Conservation (phyloP, 1,140 invertebrate genomes). For the Solenopsis fugax region DNA sequence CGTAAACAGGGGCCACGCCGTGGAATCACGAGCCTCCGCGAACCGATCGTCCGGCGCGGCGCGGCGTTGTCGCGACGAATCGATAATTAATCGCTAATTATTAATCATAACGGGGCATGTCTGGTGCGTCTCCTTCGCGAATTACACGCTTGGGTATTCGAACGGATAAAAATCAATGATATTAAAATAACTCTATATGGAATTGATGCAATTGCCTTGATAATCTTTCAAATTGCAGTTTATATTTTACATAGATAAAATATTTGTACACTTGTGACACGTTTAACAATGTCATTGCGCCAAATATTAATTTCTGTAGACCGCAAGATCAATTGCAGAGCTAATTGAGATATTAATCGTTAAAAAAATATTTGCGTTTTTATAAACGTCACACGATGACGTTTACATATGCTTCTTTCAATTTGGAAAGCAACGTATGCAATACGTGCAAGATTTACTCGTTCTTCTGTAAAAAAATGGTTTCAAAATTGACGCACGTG, state of each 20-base stretch:
- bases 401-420: background rate
- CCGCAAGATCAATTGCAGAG: background rate
- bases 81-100: constrained; percentile 73
- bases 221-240: background rate
- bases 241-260: background rate
- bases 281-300: background rate
- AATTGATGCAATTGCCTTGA: background rate
- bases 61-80: constrained; percentile 60
- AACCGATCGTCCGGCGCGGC: background rate
- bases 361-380: background rate
- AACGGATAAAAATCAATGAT: background rate
- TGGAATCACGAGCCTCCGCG: constrained; percentile 21
- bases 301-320: background rate
- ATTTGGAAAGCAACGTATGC: background rate
- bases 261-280: background rate
- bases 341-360: background rate
- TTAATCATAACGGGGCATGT: constrained; percentile 42
- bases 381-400: background rate
- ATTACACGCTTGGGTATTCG: background rate
- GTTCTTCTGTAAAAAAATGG: background rate
- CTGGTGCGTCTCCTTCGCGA: constrained; percentile 1
- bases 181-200: background rate
- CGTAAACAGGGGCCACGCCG: constrained; percentile 26
- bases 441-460: background rate
- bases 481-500: background rate